phyloP scores from a whole-genome alignment of 1,140 invertebrate genomes.

The Bemisia tabaci region DNA sequence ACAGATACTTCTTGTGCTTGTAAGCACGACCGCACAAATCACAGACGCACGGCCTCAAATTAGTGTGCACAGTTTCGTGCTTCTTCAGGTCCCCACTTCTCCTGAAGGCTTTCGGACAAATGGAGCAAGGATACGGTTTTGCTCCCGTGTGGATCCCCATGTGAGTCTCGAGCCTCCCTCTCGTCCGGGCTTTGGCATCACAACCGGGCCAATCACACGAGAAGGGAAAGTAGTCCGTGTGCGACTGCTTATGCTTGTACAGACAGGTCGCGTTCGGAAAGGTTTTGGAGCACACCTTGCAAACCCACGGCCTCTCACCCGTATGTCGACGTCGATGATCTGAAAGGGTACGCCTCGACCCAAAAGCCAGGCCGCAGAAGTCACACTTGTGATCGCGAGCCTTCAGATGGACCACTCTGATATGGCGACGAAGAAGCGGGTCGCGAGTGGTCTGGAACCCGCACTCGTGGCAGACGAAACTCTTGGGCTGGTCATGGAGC shows the following conservation, averaged over 20 bases:
- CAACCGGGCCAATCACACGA: conserved; percentile 32
- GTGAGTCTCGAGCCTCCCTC: conserved; percentile 33
- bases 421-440: conserved; percentile 16
- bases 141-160: conserved; percentile 15
- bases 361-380: background rate
- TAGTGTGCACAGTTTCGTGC: conserved; percentile 7
- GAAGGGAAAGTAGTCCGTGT: conserved; percentile 36
- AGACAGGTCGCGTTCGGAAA: conserved; percentile 38
- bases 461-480: conserved; percentile 30
- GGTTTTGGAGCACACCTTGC: conserved; percentile 41
- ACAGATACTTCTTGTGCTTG: background rate
- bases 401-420: background rate
- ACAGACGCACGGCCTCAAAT: background rate
- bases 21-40: background rate
- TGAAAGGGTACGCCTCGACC: conserved; percentile 26
- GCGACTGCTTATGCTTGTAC: conserved; percentile 39
- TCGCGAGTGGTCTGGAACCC: conserved; percentile 37
- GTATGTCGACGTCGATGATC: conserved; percentile 50
- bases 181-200: conserved; percentile 18
- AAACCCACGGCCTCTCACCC: conserved; percentile 44
- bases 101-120: conserved; percentile 28
- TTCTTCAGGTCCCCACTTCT: conserved; percentile 13
- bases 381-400: background rate
- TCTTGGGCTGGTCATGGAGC: conserved; percentile 32
- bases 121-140: conserved; percentile 32